Evolutionary conservation across 2,797 vertebrate species (phyloP), one percentile per base, ranked within the genome.

Genomic region (Mus minutoides): DNA sequence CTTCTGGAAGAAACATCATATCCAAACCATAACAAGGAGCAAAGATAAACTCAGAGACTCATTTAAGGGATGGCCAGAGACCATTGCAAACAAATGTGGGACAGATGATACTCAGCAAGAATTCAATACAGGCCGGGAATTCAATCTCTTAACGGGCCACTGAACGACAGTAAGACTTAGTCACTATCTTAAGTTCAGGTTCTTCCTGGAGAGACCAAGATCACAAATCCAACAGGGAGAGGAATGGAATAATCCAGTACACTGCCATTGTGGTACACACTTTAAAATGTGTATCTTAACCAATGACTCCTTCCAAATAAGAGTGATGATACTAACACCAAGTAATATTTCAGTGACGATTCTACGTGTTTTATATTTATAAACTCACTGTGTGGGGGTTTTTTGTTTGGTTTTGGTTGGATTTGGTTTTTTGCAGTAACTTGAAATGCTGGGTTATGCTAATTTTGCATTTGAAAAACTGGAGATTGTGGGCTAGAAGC

Each of bases 401-500:
- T 16, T 69, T 69, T n/a, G 29, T 13, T 69, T 69, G 67, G 7
- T 69, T 34, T 69, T 69, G 34, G 62, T 64, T n/a, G 2, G 40
- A 5, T 4, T 46, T 85, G 26, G 26, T 58, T 95, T 91, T 62
- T 60, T 2, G 64, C 17, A 85, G 40, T 77, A 90, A 54, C 16
- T n/a, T 82, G 93, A 89, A 91, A 37, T 12, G 2, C 40, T 78
- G 29, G 16, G 67, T 49, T 40, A 76, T 34, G 52, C 0, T 75
- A 75, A 75, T 86, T 88, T 91, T 88, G 67, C 75, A 88, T 43
- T 88, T 88, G 82, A 95, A 77, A 69, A 92, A 90, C 52, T 21
- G 21, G 40, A 82, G 29, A 40, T 80, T 11, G n/a, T 78, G 8
- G 91, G 19, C 94, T 29, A 54, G 24, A 73, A 85, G 73, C 90